Conservation (phyloP, 2,888 invertebrate species). For the Eupithecia inturbata region DNA sequence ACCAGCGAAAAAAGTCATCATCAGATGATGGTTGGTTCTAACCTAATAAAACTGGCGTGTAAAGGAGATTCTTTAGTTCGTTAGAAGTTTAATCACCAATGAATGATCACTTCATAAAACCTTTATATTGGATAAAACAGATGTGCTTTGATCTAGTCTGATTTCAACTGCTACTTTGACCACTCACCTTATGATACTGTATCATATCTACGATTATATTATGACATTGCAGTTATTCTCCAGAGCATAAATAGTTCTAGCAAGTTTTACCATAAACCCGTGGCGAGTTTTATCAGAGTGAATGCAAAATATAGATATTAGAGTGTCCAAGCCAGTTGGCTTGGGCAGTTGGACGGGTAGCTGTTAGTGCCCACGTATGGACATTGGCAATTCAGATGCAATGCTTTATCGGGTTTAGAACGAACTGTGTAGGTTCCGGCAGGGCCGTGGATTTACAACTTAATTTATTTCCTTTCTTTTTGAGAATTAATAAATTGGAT, state of each 20-base stretch:
- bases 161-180: background rate
- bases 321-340: constrained; percentile 14
- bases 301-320: constrained; percentile 31
- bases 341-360: constrained; percentile 8
- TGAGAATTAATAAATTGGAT: background rate
- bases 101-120: no score
- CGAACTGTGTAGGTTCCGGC: background rate
- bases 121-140: no score
- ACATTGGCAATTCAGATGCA: constrained; percentile 11
- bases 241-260: background rate
- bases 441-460: background rate
- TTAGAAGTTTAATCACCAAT: no score
- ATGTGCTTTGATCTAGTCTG: background rate
- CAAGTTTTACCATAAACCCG: constrained; percentile 5
- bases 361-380: constrained; percentile 15
- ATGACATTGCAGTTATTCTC: background rate
- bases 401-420: background rate
- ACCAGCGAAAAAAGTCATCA: no score
- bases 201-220: background rate
- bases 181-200: background rate
- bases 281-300: constrained; percentile 12
- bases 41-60: no score
- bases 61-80: no score
- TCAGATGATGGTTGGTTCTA: no score
- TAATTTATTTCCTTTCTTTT: background rate